These are phyloP conservation scores for Biston betularia DNA, from an alignment of 2,888 invertebrate genomes.

Conservation along the genomic window DNA sequence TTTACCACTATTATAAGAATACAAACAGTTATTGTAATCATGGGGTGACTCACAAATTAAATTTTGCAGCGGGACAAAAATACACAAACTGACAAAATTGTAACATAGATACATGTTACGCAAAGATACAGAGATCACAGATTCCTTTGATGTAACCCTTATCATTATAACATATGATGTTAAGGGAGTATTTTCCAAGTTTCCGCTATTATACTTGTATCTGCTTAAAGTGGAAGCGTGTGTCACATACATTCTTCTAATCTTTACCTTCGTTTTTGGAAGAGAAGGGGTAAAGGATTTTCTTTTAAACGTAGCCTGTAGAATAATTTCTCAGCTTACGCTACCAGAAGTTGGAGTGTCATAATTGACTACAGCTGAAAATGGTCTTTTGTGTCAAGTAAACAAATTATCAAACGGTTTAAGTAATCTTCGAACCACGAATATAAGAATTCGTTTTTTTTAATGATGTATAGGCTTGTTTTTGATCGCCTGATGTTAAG, in stretches of 20 bases:
- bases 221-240: not conserved
- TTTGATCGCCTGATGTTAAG: too few relatives aligned
- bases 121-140: slow-evolving; percentile 6
- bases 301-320: not conserved
- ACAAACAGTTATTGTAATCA: too few relatives aligned
- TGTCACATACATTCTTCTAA: slow-evolving; percentile 13
- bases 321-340: not conserved
- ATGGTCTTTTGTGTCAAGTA: too few relatives aligned
- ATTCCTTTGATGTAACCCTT: slow-evolving; percentile 26
- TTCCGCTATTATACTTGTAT: slow-evolving; percentile 1
- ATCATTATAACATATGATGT: slow-evolving; percentile 7
- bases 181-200: slow-evolving; percentile 10
- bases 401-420: too few relatives aligned
- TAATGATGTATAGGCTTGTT: too few relatives aligned
- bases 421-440: too few relatives aligned
- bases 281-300: not conserved
- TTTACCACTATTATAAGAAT: too few relatives aligned
- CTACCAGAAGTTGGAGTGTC: too few relatives aligned
- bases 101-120: not conserved
- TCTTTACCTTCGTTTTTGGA: not conserved
- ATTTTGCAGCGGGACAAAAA: not conserved
- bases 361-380: too few relatives aligned
- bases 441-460: too few relatives aligned
- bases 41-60: not conserved
- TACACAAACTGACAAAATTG: not conserved